These are phyloP conservation scores for Cephalotes varians DNA, from an alignment of 2,888 invertebrate species.

Conservation along the genomic window DNA sequence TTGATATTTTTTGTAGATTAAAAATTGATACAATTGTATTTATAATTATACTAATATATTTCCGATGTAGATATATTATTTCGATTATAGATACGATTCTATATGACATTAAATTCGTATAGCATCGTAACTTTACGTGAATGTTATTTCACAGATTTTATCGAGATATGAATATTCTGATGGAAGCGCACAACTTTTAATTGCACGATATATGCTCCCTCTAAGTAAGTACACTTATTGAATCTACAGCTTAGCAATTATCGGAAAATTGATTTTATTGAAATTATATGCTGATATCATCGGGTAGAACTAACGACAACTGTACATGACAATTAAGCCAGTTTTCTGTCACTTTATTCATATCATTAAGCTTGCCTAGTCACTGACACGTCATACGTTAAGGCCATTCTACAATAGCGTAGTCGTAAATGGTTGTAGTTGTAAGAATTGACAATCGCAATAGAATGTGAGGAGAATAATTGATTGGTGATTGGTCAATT, in stretches of 20 bases:
- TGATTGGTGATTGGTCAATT: too few relatives aligned
- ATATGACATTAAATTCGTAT: not conserved
- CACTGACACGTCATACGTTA: not conserved
- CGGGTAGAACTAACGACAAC: not conserved
- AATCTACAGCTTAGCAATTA: constrained; percentile 42
- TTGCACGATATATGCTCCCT: not conserved
- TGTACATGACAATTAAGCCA: constrained; percentile 40
- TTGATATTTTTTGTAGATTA: constrained; percentile 1
- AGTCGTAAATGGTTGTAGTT: too few relatives aligned
- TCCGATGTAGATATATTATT: too few relatives aligned
- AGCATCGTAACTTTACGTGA: not conserved
- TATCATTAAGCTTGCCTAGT: constrained; percentile 27
- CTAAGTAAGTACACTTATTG: constrained; percentile 10
- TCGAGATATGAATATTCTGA: not conserved
- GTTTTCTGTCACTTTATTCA: constrained; percentile 37
- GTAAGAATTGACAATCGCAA: too few relatives aligned
- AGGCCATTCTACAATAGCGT: too few relatives aligned
- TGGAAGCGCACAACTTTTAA: not conserved
- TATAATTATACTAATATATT: not conserved
- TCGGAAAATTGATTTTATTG: constrained; percentile 52
- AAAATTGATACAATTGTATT: not conserved
- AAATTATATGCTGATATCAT: constrained; percentile 40
- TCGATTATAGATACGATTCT: not conserved
- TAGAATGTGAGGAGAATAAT: too few relatives aligned
- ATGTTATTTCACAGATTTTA: not conserved